Conservation (phyloP, 2,888 invertebrate genomes). For the Pandemis heparana region DNA sequence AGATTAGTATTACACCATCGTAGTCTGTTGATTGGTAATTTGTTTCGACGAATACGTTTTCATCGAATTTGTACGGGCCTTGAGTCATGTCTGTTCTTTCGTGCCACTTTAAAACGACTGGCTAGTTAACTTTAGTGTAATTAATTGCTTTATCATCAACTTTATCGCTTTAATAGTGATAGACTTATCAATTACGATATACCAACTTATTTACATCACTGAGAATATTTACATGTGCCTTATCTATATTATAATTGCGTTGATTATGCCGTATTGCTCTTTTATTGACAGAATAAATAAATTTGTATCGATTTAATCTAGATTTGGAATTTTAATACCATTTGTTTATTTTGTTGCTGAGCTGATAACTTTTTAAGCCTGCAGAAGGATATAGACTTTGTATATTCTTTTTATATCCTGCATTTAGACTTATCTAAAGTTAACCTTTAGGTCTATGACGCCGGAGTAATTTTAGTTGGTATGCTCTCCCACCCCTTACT, state of each 20-base stretch:
- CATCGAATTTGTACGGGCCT: slow-evolving; percentile 64
- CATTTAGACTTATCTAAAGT: no score
- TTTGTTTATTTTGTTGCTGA: slow-evolving; percentile 19
- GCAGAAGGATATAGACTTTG: slow-evolving; percentile 3
- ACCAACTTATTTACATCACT: slow-evolving; percentile 8
- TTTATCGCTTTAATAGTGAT: slow-evolving; percentile 30
- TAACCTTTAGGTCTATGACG: no score
- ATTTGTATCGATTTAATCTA: slow-evolving; percentile 18
- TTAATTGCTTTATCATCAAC: slow-evolving; percentile 24
- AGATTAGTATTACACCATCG: slow-evolving; percentile 87
- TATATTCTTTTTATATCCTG: background rate
- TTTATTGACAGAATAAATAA: slow-evolving; percentile 2
- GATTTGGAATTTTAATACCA: background rate
- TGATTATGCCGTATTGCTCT: background rate
- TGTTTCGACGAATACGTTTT: slow-evolving; percentile 78
- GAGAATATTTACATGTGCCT: background rate
- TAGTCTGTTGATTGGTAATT: slow-evolving; percentile 81
- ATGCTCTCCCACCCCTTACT: no score
- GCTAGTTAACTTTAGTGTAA: background rate
- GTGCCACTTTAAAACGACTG: slow-evolving; percentile 19
- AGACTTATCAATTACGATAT: slow-evolving; percentile 1
- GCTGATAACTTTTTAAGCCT: background rate
- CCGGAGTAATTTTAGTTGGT: no score
- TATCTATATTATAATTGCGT: background rate
- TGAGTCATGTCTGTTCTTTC: slow-evolving; percentile 33